Evolutionary conservation across 2,797 vertebrate species (phyloP).

Genomic region (Amazona ochrocephala): DNA sequence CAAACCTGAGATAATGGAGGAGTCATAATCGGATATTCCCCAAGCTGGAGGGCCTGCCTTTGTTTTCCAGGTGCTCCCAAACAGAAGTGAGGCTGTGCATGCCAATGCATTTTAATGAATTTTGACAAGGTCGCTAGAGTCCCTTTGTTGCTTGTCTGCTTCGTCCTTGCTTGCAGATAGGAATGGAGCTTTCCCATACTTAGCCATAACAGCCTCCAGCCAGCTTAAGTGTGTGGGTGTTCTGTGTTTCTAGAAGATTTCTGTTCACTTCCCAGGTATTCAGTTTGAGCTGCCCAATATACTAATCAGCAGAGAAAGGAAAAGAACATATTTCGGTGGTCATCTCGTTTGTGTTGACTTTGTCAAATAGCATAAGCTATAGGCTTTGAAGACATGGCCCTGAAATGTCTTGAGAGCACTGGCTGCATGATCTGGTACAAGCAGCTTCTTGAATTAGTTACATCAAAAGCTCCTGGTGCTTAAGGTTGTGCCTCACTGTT

Average conservation of each 20-base stretch:
- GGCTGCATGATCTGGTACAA: background rate
- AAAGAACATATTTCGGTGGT: background rate
- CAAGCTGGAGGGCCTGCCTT: constrained; percentile 36
- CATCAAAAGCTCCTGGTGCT: background rate
- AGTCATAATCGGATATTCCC: constrained; percentile 13
- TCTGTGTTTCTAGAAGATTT: background rate
- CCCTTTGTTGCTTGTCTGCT: constrained; percentile 47
- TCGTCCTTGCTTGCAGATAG: background rate
- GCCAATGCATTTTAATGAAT: constrained; percentile 59
- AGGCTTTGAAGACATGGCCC: background rate
- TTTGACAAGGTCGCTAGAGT: constrained; percentile 60
- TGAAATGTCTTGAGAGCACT: background rate
- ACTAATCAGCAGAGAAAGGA: background rate
- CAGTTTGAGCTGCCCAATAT: background rate
- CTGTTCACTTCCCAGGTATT: background rate
- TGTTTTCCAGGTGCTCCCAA: constrained; percentile 62
- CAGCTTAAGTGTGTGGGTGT: background rate
- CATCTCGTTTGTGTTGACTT: background rate
- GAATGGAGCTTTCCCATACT: constrained; percentile 33
- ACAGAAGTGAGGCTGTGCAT: constrained; percentile 51
- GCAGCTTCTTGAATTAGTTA: background rate
- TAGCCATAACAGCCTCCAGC: background rate
- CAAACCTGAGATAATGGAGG: constrained; percentile 43
- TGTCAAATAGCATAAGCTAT: background rate
- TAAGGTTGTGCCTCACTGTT: background rate